Evolutionary conservation across 1,140 invertebrate species (phyloP).

Genomic region (Plutomurus gul): DNA sequence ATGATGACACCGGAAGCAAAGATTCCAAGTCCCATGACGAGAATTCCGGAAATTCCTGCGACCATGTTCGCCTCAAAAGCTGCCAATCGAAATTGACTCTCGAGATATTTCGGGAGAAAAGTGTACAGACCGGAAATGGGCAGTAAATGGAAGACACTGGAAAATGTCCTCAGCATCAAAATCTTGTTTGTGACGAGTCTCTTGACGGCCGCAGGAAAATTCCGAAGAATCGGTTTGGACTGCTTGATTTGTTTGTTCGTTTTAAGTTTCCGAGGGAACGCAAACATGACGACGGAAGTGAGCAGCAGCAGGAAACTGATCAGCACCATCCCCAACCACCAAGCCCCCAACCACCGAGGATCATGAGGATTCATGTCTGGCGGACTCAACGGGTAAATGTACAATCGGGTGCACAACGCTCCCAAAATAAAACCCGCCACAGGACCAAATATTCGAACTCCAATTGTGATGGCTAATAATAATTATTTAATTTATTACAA

Average conservation of each 20-base stretch:
- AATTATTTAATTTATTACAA: slow-evolving; percentile 34
- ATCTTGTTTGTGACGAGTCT: slow-evolving; percentile 86
- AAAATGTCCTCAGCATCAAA: slow-evolving; percentile 84
- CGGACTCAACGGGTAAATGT: slow-evolving; percentile 76
- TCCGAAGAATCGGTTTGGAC: slow-evolving; percentile 14
- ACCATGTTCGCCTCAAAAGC: slow-evolving; percentile 88
- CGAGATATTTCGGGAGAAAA: slow-evolving; percentile 91
- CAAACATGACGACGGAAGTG: slow-evolving; percentile 83
- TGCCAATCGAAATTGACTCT: slow-evolving; percentile 85
- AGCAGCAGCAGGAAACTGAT: slow-evolving; percentile 78
- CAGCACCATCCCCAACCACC: slow-evolving; percentile 63
- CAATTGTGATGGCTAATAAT: slow-evolving; percentile 83
- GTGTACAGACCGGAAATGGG: slow-evolving; percentile 89
- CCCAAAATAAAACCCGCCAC: slow-evolving; percentile 87
- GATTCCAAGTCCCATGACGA: slow-evolving; percentile 76
- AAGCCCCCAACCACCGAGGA: slow-evolving; percentile 80
- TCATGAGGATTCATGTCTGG: slow-evolving; percentile 76
- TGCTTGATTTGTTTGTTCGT: slow-evolving; percentile 1
- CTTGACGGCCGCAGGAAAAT: slow-evolving; percentile 85
- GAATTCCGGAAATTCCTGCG: slow-evolving; percentile 81
- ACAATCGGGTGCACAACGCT: slow-evolving; percentile 84
- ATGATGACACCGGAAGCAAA: slow-evolving; percentile 82
- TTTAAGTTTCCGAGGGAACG: slow-evolving; percentile 75
- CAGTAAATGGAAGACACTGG: slow-evolving; percentile 84
- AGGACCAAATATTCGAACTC: slow-evolving; percentile 85